Evolutionary conservation across 2,888 invertebrate species (phyloP), one percentile per base, ranked within the genome.

Genomic region (Trachelus iudaicus): DNA sequence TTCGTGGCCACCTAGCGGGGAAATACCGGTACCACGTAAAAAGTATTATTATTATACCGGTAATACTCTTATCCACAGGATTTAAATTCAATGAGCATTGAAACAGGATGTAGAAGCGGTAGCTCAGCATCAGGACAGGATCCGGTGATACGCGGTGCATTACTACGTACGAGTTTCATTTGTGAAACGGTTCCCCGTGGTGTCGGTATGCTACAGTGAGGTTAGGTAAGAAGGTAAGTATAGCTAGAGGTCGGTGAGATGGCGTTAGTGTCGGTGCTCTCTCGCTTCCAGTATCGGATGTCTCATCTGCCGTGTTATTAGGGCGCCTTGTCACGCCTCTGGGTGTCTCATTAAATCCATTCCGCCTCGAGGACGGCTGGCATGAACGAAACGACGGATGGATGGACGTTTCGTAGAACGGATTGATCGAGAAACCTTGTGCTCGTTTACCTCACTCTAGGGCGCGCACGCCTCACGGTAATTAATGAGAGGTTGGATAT

Each of bases 271-370:
- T 23, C 23, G 56, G 56, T 56, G 34, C 71, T 71, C 31, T 71
- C 71, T 34, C 71, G 71, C 73, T 77, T 79, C 73, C 81, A 81
- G 82, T 84, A 84, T 85, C 83, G 84, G 78, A 79, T 74, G 79
- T 77, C 79, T 82, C 83, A 83, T 84, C 82, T 83, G 73, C 73
- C 78, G 80, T 81, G 83, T 85, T 85, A 86, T 87, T 86, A 85
- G 84, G 83, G 84, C 83, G 83, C 85, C 82, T 80, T 81, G 84
- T 82, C 84, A 86, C 84, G 87, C 86, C 86, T 85, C 86, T 84
- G 83, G 83, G 80, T 83, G 85, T 85, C 86, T 88, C 87, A 86
- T 88, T 88, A 87, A 88, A 88, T 87, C 86, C 83, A 84, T 82
- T 82, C 81, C 80, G 74, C 40, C 73, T 37, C 69, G n/a, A 71